Evolutionary conservation across 2,113 vertebrate species (phyloP).

Genomic region (Nothocercus nigrocapillus): DNA sequence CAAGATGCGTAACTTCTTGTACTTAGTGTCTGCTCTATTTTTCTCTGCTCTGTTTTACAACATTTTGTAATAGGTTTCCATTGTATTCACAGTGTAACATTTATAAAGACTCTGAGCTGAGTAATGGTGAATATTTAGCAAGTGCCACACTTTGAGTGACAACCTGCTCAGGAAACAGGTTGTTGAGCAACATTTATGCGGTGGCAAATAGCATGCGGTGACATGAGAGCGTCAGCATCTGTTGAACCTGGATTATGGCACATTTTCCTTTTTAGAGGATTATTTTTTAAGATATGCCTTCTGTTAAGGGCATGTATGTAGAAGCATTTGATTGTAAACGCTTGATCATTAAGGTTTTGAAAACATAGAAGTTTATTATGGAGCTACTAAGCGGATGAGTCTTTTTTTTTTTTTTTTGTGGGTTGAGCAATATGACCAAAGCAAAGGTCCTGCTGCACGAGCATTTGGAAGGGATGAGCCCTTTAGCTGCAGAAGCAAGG

Average conservation of each 20-base stretch:
- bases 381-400: not conserved
- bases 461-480: not conserved
- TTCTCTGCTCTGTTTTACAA: not conserved
- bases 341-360: not conserved
- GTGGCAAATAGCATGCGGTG: not conserved
- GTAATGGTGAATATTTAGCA: not conserved
- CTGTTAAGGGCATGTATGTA: not conserved
- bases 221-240: not conserved
- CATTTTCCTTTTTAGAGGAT: not conserved
- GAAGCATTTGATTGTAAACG: not conserved
- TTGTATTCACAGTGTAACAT: not conserved
- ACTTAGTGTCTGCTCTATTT: not conserved
- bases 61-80: not conserved
- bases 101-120: not conserved
- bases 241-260: not conserved
- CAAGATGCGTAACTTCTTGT: not conserved
- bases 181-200: not conserved
- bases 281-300: not conserved
- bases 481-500: not conserved
- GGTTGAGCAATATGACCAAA: not conserved
- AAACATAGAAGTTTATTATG: not conserved
- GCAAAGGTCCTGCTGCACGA: not conserved
- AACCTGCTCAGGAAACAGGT: not conserved
- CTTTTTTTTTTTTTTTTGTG: not conserved
- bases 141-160: not conserved